phyloP scores from a whole-genome alignment of 2,888 invertebrate genomes.

The Brachynemurus nebulosus region DNA sequence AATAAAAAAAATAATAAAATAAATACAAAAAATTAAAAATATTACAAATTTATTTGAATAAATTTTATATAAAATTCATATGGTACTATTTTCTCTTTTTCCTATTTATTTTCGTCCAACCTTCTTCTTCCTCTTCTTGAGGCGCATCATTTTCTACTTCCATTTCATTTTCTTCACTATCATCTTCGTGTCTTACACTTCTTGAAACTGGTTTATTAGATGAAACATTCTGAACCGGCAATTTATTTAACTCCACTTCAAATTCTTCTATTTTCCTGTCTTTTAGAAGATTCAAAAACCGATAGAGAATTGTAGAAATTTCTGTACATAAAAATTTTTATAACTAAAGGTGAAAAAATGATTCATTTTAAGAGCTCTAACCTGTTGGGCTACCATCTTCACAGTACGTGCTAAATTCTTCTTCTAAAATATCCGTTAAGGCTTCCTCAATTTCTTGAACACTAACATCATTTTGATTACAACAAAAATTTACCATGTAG shows the following conservation, averaged over 20 bases:
- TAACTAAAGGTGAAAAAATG: no score
- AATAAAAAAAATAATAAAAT: no score
- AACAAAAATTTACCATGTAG: conserved; percentile 48
- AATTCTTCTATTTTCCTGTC: neutral
- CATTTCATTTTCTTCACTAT: neutral
- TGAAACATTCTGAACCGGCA: neutral
- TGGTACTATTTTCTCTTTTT: neutral
- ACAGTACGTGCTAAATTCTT: conserved; percentile 57
- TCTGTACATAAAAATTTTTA: neutral
- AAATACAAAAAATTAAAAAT: no score
- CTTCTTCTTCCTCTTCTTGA: neutral
- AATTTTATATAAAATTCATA: no score
- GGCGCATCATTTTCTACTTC: neutral
- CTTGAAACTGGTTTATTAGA: neutral
- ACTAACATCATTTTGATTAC: conserved; percentile 41
- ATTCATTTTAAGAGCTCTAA: conserved; percentile 18
- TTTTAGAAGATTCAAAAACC: neutral
- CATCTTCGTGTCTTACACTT: no score
- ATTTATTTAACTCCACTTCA: neutral
- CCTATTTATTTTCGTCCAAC: neutral
- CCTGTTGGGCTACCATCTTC: conserved; percentile 55
- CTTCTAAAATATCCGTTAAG: conserved; percentile 56
- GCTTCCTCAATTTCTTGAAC: conserved; percentile 45
- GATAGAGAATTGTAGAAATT: neutral
- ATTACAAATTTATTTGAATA: no score